Conservation (phyloP, 1,140 invertebrate species). For the Oscheius sp. region DNA sequence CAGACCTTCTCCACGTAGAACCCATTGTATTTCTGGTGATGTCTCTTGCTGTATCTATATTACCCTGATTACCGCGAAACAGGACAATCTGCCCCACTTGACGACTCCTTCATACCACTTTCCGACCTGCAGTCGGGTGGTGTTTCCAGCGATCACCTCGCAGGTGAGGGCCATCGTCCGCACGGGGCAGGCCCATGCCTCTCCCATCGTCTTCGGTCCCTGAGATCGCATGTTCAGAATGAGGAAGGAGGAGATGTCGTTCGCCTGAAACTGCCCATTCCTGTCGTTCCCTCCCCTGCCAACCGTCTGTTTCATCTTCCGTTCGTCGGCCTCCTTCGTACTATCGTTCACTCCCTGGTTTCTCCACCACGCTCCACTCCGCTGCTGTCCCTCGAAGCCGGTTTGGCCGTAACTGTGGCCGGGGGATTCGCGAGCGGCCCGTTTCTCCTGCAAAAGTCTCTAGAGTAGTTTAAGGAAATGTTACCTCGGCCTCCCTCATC, state of each 20-base stretch:
- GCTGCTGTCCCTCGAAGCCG: too few relatives aligned
- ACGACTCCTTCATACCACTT: neutral
- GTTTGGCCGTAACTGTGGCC: neutral
- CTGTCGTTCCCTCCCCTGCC: neutral
- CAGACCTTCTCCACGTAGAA: neutral
- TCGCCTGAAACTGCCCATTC: neutral
- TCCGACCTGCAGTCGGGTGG: neutral
- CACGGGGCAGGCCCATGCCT: neutral
- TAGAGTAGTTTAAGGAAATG: neutral
- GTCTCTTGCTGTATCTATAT: neutral
- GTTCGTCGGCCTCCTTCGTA: constrained; percentile 38
- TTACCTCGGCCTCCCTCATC: neutral
- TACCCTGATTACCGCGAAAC: neutral
- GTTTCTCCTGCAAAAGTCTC: neutral
- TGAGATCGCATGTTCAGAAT: neutral
- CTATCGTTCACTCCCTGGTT: constrained; percentile 21
- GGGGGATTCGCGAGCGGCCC: neutral
- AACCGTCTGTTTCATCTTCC: constrained; percentile 24
- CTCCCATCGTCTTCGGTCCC: neutral
- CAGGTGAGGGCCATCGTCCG: neutral
- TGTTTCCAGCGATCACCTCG: neutral
- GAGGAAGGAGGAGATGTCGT: neutral
- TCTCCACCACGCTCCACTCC: too few relatives aligned
- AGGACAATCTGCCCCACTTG: neutral
- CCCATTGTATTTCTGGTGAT: neutral